Conservation (phyloP, 2,113 vertebrate species). For the Engystomops pustulosus region DNA sequence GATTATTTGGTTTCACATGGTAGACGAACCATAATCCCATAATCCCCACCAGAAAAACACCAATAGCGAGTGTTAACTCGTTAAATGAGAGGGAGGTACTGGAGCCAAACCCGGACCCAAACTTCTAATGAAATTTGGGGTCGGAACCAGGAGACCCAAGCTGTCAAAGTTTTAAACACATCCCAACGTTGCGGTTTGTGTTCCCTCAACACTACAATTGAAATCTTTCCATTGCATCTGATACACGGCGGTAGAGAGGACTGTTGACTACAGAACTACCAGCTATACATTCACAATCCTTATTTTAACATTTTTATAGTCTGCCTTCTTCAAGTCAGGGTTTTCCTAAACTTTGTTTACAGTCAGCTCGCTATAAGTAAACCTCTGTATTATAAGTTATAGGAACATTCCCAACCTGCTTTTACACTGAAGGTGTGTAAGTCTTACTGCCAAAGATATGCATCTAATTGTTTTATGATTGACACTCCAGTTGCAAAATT, state of each 20-base stretch:
- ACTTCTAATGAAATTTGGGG: too few species aligned
- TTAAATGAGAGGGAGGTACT: too few species aligned
- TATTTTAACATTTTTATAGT: slow-evolving; percentile 9
- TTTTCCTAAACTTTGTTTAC: neutral
- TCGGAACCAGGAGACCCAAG: too few species aligned
- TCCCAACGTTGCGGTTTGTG: too few species aligned
- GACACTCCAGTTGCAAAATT: neutral
- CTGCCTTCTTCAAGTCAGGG: neutral
- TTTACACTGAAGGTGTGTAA: neutral
- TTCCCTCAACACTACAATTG: neutral
- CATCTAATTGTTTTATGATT: neutral
- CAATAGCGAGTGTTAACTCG: too few species aligned
- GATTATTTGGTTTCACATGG: neutral
- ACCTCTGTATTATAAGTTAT: neutral
- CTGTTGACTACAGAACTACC: too few species aligned
- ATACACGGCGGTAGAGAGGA: neutral
- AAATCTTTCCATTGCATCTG: neutral
- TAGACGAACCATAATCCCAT: too few species aligned
- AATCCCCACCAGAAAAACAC: too few species aligned
- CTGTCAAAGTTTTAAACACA: too few species aligned
- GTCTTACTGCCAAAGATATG: slow-evolving; percentile 11
- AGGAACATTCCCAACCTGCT: neutral
- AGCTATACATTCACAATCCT: neutral
- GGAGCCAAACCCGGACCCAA: too few species aligned
- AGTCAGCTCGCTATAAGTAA: neutral